Percentiles rank a stretch among this genome's conserved stretches.
These are phyloP conservation scores for Limnephilus rhombicus DNA, from an alignment of 2,888 invertebrate species.

Conservation along the genomic window DNA sequence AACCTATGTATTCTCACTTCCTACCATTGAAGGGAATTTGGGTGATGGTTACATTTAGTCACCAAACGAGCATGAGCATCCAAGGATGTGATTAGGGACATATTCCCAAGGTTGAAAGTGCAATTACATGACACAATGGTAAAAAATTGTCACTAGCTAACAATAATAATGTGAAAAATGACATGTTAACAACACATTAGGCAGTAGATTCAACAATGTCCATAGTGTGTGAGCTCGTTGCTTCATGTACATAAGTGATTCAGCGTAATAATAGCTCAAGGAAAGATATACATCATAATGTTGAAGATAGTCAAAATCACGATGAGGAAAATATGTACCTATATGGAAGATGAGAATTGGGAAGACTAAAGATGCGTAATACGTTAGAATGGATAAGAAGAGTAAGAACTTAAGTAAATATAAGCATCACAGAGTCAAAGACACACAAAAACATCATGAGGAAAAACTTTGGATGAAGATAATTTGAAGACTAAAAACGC, in stretches of 20 bases:
- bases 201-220: not conserved
- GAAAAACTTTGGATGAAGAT: not conserved
- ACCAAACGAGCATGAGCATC: not conserved
- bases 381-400: not conserved
- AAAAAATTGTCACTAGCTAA: not conserved
- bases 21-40: not conserved
- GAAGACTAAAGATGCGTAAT: not conserved
- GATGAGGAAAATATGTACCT: not conserved
- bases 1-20: not conserved
- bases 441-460: not conserved
- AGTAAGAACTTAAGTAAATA: not conserved
- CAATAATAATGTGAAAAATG: constrained; percentile 1
- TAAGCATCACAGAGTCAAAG: not conserved
- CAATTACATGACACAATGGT: not conserved
- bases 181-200: constrained; percentile 1
- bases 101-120: not conserved
- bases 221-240: not conserved
- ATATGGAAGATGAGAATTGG: not conserved
- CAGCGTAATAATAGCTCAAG: not conserved
- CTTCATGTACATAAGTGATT: not conserved
- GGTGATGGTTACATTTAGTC: not conserved
- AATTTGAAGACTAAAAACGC: not conserved
- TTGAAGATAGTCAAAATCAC: not conserved
- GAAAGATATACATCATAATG: not conserved
- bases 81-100: not conserved